Evolutionary conservation across 37 sponge, comb jelly and placozoan genomes (phyloP).

Genomic region (Hexactinellida sp.): DNA sequence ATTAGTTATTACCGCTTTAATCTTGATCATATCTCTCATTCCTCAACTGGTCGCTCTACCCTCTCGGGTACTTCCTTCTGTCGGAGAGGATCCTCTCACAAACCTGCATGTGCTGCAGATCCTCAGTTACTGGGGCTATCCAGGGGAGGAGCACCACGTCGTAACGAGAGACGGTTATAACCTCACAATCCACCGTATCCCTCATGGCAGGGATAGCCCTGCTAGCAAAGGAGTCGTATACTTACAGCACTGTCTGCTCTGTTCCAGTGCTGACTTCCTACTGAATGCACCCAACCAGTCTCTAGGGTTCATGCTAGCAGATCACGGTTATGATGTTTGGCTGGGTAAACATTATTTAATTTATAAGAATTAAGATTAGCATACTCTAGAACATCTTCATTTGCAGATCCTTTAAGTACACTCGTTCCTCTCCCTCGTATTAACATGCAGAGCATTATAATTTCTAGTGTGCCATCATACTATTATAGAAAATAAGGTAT

Average conservation of each 20-base stretch:
- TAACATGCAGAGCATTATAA: no score
- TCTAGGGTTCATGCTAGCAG: constrained; percentile 73
- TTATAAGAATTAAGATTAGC: no score
- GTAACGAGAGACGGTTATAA: constrained; percentile 31
- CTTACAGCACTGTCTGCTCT: constrained; percentile 80
- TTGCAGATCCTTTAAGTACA: no score
- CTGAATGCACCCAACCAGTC: constrained; percentile 61
- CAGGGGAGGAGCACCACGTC: constrained; percentile 31
- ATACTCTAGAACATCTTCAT: no score
- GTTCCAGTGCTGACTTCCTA: constrained; percentile 73
- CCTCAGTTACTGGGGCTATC: constrained; percentile 18
- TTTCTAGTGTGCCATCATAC: no score
- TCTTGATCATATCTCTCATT: no score
- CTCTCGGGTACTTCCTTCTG: not conserved
- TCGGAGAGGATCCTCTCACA: not conserved
- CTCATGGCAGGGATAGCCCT: constrained; percentile 23
- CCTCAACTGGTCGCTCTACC: no score
- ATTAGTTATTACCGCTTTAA: no score
- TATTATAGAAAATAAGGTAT: no score
- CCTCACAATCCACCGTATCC: constrained; percentile 34
- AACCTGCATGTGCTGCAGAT: not conserved
- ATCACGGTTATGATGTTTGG: constrained; percentile 96
- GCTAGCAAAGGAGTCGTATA: constrained; percentile 43
- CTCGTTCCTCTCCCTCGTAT: no score
- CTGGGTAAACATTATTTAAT: constrained; percentile 36